Conservation (phyloP, 2,888 invertebrate genomes). For the Anaspis maculata region DNA sequence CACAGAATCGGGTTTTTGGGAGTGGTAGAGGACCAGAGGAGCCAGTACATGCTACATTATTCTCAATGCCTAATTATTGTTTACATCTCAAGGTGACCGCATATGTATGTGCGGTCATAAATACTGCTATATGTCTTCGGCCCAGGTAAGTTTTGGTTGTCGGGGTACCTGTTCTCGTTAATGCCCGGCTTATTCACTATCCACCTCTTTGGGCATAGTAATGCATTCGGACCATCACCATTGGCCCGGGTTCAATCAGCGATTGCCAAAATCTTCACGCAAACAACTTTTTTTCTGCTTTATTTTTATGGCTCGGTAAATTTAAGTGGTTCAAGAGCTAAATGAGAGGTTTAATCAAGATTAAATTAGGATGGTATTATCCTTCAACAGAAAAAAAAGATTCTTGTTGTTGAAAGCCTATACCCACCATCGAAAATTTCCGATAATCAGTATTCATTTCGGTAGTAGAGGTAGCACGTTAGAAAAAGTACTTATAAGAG, state of each 20-base stretch:
- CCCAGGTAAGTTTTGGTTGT: constrained; percentile 34
- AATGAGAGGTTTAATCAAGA: no score
- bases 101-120: constrained; percentile 36
- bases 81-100: constrained; percentile 41
- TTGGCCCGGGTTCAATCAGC: constrained; percentile 2
- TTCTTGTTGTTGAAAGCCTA: no score
- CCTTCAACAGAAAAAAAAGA: no score
- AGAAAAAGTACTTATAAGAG: no score
- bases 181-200: constrained; percentile 17
- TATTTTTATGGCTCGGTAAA: no score
- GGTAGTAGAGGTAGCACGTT: no score
- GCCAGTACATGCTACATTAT: constrained; percentile 33
- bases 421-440: no score
- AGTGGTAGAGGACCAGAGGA: constrained; percentile 33
- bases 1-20: constrained; percentile 18
- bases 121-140: constrained; percentile 36
- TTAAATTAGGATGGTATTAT: no score
- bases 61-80: constrained; percentile 40
- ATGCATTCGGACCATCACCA: constrained; percentile 4
- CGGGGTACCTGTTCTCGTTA: constrained; percentile 34
- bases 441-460: no score
- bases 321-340: no score
- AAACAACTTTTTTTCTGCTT: constrained; percentile 3
- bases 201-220: no score
- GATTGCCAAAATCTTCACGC: constrained; percentile 5